Evolutionary conservation across 2,888 invertebrate species (phyloP).

Genomic region (Elysia crispata): DNA sequence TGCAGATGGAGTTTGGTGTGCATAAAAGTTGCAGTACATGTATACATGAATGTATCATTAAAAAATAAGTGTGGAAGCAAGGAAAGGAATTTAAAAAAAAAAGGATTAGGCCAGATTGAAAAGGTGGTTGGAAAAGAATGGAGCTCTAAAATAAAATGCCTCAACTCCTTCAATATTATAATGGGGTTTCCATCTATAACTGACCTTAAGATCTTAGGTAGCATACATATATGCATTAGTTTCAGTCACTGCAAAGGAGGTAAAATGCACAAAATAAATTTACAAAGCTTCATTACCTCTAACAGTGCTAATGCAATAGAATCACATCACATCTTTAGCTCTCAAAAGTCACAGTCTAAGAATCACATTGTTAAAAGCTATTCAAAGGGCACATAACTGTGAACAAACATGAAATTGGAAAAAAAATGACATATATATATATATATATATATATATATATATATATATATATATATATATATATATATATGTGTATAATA

Average conservation of each 20-base stretch:
- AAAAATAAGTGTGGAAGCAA: slow-evolving; percentile 18
- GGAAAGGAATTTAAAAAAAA: slow-evolving; percentile 20
- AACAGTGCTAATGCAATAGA: background rate
- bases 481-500: background rate
- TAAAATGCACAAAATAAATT: background rate
- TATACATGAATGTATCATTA: slow-evolving; percentile 16
- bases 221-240: background rate
- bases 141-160: background rate
- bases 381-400: background rate
- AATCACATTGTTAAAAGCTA: slow-evolving; percentile 21
- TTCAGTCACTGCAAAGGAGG: background rate
- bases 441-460: slow-evolving; percentile 7
- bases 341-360: slow-evolving; percentile 19
- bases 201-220: background rate
- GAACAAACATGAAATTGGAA: background rate
- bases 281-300: background rate
- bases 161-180: background rate
- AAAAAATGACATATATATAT: background rate
- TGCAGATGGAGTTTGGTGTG: slow-evolving; percentile 13
- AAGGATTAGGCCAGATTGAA: background rate
- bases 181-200: too few species aligned
- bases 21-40: slow-evolving; percentile 31
- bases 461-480: background rate
- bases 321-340: background rate
- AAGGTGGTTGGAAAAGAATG: background rate